Percentiles rank a stretch among this genome's conserved stretches.
phyloP scores from a whole-genome alignment of 2,113 vertebrate genomes.

The Craseonycteris thonglongyai region DNA sequence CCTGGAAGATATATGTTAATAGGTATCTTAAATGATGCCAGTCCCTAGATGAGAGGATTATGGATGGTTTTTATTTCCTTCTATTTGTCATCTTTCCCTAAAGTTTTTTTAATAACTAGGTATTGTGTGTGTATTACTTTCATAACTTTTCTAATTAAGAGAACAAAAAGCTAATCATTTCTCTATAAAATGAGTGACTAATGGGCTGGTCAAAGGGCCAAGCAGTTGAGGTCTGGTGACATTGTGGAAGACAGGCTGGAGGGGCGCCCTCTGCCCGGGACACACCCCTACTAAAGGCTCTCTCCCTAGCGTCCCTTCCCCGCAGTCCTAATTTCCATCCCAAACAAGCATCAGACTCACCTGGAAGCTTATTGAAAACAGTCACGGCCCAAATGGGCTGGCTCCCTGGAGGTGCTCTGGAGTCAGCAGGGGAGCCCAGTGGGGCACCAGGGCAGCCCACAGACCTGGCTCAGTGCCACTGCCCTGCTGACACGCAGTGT shows the following conservation, averaged over 20 bases:
- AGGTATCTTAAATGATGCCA: not conserved
- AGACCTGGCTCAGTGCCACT: rapidly evolving
- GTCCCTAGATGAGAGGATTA: not conserved
- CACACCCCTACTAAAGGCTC: rapidly evolving
- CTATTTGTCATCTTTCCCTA: not conserved
- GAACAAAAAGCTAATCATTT: not conserved
- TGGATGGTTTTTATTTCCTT: not conserved
- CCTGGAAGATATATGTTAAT: not conserved
- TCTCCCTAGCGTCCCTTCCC: not conserved
- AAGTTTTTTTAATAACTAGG: not conserved
- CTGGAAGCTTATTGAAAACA: not conserved
- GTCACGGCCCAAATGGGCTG: not conserved
- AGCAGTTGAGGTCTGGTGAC: not conserved
- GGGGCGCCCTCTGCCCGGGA: not conserved
- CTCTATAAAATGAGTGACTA: not conserved
- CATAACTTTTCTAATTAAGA: not conserved
- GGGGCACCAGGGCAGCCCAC: not conserved
- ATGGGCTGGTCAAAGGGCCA: not conserved
- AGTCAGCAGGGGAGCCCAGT: not conserved
- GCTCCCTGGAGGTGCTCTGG: not conserved
- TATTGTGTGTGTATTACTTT: not conserved
- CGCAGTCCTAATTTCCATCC: not conserved
- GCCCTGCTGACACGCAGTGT: not conserved
- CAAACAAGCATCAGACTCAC: not conserved
- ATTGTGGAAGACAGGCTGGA: rapidly evolving